A percentile compares a stretch with the other conserved stretches of the same genome.
These are phyloP conservation scores for Mycalesis mineus DNA, from an alignment of 2,888 invertebrate genomes.

Conservation along the genomic window DNA sequence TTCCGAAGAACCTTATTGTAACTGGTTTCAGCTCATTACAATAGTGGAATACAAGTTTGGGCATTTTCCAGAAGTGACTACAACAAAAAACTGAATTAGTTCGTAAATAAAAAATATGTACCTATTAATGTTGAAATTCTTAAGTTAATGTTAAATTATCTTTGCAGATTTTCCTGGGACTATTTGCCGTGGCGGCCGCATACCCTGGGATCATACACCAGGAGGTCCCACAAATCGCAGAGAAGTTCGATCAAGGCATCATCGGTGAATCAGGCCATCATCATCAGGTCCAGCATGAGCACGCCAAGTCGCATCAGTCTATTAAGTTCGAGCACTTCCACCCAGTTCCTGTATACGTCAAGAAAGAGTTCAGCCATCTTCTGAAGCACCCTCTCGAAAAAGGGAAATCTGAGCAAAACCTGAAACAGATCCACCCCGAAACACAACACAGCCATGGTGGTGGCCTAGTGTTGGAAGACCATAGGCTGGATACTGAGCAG, in stretches of 20 bases:
- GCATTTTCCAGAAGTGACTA: background rate
- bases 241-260: constrained; percentile 56
- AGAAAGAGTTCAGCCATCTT: constrained; percentile 82
- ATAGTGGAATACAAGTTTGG: background rate
- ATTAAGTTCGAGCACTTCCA: constrained; percentile 84
- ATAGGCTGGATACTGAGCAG: constrained; percentile 67
- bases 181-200: constrained; percentile 65
- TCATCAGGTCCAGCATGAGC: constrained; percentile 80
- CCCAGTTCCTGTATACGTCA: constrained; percentile 83
- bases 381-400: constrained; percentile 81
- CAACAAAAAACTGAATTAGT: background rate
- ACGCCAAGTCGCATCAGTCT: constrained; percentile 83
- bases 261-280: constrained; percentile 76
- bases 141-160: constrained; percentile 9
- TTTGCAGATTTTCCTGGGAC: constrained; percentile 70
- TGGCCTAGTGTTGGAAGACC: constrained; percentile 79
- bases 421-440: constrained; percentile 80
- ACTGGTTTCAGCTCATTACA: constrained; percentile 40
- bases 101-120: background rate
- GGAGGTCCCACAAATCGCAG: constrained; percentile 59
- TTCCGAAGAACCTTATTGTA: constrained; percentile 27
- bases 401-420: constrained; percentile 78
- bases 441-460: constrained; percentile 78
- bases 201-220: constrained; percentile 69
- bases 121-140: background rate